Percentiles rank a stretch among this genome's conserved stretches.
These are phyloP conservation scores for Palythoa heliodiscus DNA, from an alignment of 92 coral and sea anemone genomes.

Conservation along the genomic window DNA sequence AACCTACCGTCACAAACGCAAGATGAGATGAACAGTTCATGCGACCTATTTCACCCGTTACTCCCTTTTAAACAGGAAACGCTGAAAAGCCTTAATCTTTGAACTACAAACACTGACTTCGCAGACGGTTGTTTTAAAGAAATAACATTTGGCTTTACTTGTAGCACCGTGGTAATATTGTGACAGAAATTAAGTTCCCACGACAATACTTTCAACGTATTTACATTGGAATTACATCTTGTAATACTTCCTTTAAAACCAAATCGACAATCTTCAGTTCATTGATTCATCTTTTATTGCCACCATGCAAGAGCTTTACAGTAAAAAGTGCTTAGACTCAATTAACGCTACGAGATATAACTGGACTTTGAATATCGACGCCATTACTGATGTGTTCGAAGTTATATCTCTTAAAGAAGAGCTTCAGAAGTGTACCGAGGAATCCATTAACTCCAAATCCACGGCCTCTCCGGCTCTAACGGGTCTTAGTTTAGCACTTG, in stretches of 20 bases:
- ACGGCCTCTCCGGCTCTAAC: background rate
- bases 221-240: background rate
- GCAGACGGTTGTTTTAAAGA: no score
- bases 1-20: background rate
- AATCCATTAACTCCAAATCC: background rate
- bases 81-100: no score
- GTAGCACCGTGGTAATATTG: background rate
- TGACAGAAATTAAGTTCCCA: background rate
- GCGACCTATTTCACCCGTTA: background rate
- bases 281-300: background rate
- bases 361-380: slow-evolving; percentile 21
- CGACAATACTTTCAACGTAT: background rate
- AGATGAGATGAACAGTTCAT: background rate
- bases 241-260: background rate
- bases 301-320: background rate
- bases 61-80: background rate
- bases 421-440: slow-evolving; percentile 1
- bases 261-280: background rate
- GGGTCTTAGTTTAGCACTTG: background rate
- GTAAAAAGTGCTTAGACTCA: background rate
- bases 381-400: background rate
- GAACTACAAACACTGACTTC: background rate
- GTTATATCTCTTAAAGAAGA: background rate
- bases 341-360: slow-evolving; percentile 15
- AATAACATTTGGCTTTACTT: background rate